phyloP scores from a whole-genome alignment of 2,797 vertebrate genomes.

The Xiphorhynchus erythropygius region DNA sequence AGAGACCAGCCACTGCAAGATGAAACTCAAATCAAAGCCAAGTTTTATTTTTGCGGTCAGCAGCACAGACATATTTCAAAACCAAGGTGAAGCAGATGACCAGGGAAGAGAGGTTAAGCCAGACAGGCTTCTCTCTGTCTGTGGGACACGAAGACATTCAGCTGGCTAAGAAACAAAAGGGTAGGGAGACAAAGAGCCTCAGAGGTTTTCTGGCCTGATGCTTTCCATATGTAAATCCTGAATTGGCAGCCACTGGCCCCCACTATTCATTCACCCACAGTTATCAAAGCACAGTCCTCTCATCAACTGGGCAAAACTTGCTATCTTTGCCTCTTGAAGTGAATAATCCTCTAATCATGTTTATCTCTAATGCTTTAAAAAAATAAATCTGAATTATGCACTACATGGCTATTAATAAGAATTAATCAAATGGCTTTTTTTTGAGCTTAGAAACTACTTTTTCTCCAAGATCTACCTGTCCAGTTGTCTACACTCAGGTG shows the following conservation, averaged over 20 bases:
- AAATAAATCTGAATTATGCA: not conserved
- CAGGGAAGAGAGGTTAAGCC: not conserved
- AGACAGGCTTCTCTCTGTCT: not conserved
- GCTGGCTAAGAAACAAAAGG: not conserved
- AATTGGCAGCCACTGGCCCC: not conserved
- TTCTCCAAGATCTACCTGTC: not conserved
- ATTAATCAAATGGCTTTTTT: not conserved
- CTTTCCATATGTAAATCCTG: not conserved
- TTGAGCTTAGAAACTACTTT: not conserved
- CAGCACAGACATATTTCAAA: not conserved
- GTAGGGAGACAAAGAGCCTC: not conserved
- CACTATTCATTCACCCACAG: not conserved
- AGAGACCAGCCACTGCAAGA: not conserved
- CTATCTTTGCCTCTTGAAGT: not conserved
- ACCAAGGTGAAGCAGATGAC: conserved; percentile 1
- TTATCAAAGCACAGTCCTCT: not conserved
- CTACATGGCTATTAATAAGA: not conserved
- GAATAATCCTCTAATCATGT: not conserved
- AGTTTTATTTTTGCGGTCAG: conserved; percentile 12
- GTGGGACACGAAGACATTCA: not conserved
- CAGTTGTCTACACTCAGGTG: not conserved
- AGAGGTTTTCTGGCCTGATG: not conserved
- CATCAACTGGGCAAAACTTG: not conserved
- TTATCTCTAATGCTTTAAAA: not conserved
- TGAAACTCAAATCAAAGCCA: conserved; percentile 17